Percentiles rank a stretch among this genome's conserved stretches.
Evolutionary conservation across 1,140 invertebrate species (phyloP).

Genomic region (Bombus polaris): DNA sequence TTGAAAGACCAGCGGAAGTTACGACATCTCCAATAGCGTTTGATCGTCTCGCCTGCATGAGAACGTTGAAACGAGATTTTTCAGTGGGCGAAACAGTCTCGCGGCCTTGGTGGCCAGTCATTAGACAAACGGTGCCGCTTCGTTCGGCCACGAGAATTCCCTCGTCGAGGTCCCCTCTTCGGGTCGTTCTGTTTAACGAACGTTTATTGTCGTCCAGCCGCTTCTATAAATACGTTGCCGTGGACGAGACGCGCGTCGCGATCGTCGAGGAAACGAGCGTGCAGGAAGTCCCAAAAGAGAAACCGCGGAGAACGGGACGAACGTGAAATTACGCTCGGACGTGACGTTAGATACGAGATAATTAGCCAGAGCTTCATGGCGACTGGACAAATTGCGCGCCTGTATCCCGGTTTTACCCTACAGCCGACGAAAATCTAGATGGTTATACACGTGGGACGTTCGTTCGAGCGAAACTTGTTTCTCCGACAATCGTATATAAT

Average conservation of each 20-base stretch:
- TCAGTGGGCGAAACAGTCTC: not conserved
- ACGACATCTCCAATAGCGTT: not conserved
- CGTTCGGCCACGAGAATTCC: constrained; percentile 29
- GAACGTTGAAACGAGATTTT: constrained; percentile 7
- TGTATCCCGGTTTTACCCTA: not conserved
- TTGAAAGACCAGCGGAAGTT: not conserved
- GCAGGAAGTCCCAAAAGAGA: constrained; percentile 9
- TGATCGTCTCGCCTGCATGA: not conserved
- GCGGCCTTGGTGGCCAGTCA: not conserved
- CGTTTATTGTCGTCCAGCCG: constrained; percentile 42
- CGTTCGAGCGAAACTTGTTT: not conserved
- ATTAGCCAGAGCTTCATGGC: constrained; percentile 4
- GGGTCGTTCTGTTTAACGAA: constrained; percentile 45
- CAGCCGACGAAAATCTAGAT: not conserved
- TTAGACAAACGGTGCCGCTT: constrained; percentile 31
- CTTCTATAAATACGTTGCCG: constrained; percentile 41
- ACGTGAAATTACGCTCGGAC: constrained; percentile 4
- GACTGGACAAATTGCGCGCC: constrained; percentile 12
- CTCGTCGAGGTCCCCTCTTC: not conserved
- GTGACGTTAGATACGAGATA: constrained; percentile 20
- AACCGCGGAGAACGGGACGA: no score
- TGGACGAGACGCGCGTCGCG: not conserved
- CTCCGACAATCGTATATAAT: not conserved
- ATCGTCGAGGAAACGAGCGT: constrained; percentile 14
- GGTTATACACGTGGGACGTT: not conserved